These are phyloP conservation scores for Tachysurus fulvidraco DNA, from an alignment of 2,113 vertebrate genomes.

Conservation along the genomic window DNA sequence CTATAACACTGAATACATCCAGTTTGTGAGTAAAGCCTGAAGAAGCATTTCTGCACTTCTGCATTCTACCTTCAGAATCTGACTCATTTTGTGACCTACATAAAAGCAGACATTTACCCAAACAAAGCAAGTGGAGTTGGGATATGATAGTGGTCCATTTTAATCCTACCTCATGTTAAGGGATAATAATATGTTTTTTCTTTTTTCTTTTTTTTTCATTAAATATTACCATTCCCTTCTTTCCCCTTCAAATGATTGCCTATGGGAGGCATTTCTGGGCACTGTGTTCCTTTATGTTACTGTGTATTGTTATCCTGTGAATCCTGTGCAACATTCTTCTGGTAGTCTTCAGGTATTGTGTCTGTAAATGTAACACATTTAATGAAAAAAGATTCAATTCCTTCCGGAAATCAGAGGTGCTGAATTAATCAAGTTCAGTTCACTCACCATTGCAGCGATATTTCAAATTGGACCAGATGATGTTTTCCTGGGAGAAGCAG, in stretches of 20 bases:
- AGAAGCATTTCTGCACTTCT: not conserved
- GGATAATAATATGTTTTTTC: not conserved
- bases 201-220: not conserved
- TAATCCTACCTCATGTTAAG: not conserved
- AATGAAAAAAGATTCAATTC: not conserved
- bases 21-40: conserved; percentile 7
- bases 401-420: not conserved
- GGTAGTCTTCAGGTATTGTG: conserved; percentile 89
- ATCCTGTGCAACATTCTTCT: conserved; percentile 79
- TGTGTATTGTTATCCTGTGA: conserved; percentile 44
- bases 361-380: conserved; percentile 73
- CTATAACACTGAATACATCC: not conserved
- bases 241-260: not conserved
- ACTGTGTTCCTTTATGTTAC: not conserved
- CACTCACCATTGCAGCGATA: conserved; percentile 95
- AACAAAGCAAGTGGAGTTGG: not conserved
- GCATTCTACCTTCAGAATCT: not conserved
- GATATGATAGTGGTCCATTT: not conserved
- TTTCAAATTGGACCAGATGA: conserved; percentile 98
- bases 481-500: conserved; percentile 99
- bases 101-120: not conserved
- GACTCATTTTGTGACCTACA: not conserved
- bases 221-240: not conserved
- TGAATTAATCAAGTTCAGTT: not conserved
- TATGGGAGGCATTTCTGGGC: not conserved